Conservation (phyloP, 2,797 vertebrate species). For the Todus mexicanus region DNA sequence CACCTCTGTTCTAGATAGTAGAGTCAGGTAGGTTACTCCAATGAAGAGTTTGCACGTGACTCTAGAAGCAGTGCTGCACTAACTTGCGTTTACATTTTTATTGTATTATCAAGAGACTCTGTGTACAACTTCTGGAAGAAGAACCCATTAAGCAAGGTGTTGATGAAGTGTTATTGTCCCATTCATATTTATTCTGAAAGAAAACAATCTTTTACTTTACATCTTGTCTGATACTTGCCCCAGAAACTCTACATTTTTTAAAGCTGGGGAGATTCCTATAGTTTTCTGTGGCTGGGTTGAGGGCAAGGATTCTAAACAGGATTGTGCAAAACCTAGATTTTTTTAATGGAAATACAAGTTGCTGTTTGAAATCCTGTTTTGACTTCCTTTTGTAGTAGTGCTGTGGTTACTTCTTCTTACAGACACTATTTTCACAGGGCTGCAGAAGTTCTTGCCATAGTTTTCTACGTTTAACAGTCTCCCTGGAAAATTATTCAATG, state of each 20-base stretch:
- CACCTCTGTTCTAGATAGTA: not conserved
- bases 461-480: constrained; percentile 7
- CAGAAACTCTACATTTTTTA: not conserved
- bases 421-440: not conserved
- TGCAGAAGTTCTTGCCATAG: not conserved
- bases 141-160: not conserved
- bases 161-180: not conserved
- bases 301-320: not conserved
- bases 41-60: not conserved
- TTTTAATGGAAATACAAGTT: not conserved
- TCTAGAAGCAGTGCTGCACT: not conserved
- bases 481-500: constrained; percentile 30
- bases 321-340: not conserved
- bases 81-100: not conserved
- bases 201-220: not conserved
- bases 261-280: not conserved
- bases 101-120: not conserved
- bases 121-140: not conserved
- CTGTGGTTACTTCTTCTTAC: not conserved
- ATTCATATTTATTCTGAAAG: not conserved
- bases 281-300: not conserved
- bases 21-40: not conserved
- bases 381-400: not conserved
- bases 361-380: not conserved
- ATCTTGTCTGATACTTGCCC: not conserved